Conservation (phyloP, 1,140 invertebrate species). For the Drosophila pallidifrons region DNA sequence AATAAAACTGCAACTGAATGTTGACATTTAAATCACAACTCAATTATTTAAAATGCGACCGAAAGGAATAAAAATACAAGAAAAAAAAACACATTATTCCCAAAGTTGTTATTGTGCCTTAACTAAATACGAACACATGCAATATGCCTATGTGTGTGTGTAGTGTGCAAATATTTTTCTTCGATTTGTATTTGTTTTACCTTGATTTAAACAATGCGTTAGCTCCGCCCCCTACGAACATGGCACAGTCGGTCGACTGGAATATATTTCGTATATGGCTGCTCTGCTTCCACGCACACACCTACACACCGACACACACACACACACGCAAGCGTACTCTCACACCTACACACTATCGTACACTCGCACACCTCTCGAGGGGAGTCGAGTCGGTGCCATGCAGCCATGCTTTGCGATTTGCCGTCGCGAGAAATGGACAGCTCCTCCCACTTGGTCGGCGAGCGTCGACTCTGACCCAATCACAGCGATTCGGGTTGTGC, state of each 20-base stretch:
- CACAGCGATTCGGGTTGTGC: conserved; percentile 68
- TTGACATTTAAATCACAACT: conserved; percentile 75
- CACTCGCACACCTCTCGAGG: conserved; percentile 11
- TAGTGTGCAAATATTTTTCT: conserved; percentile 73
- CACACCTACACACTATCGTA: neutral
- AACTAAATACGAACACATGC: conserved; percentile 24
- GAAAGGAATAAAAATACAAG: conserved; percentile 2
- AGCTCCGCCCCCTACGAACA: conserved; percentile 67
- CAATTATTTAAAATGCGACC: conserved; percentile 71
- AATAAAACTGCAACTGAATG: conserved; percentile 43
- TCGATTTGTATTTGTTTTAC: conserved; percentile 82
- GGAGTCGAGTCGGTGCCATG: conserved; percentile 5
- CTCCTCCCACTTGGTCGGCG: conserved; percentile 66
- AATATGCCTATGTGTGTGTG: conserved; percentile 28
- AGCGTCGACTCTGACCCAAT: conserved; percentile 67
- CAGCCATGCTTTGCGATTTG: conserved; percentile 50
- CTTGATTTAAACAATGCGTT: conserved; percentile 66
- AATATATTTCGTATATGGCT: conserved; percentile 54
- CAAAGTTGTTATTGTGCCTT: conserved; percentile 20
- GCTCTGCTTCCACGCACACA: conserved; percentile 50
- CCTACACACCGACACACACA: neutral
- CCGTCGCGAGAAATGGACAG: conserved; percentile 42
- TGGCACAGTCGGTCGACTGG: conserved; percentile 53
- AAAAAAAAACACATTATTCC: conserved; percentile 22
- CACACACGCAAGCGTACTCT: no score